Evolutionary conservation across 1,140 invertebrate genomes (phyloP), one percentile per base, ranked within the genome.

Genomic region (Drosophila kepulauana): DNA sequence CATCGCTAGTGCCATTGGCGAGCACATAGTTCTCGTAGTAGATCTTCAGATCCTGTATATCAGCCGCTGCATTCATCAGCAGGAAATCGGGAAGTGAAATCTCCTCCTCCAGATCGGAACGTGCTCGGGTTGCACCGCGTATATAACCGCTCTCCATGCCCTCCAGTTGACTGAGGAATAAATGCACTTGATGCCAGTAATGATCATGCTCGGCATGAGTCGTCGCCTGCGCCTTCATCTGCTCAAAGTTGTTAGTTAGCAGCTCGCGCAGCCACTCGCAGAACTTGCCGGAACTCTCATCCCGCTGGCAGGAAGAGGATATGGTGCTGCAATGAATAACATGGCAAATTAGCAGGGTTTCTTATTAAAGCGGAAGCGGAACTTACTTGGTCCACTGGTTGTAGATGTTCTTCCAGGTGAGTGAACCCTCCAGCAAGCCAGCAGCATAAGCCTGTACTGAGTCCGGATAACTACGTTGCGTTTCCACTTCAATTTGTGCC

Each of bases 381-480:
- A 10, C 91, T 76, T 79, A 92, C 91, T 93, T 95, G 71, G 95
- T 93, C 94, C 97, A 96, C 90, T 97, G 96, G 81, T 95, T 95
- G 87, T 96, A 95, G 59, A 98, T 98, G 28, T 97, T 93, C 75
- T 96, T 95, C 94, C 96, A 96, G 3, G 97, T 97, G 1, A 97
- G 90, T 30, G 95, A 95, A 0, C 97, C 97, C 93, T 98, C 98
- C 0, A 97, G 93, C n/a, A 97, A 94, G 6, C 98, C 98, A n/a
- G 97, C 97, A 1, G 96, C 96, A 91, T 96, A 98, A 0, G 97
- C 97, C 93, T 98, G 98, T 5, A 96, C 94, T 73, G 94, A 94
- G 91, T 97, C 96, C 3, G 95, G 94, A 92, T 95, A 96, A 1
- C 94, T 93, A 45, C 93, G 91, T 70, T 96, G 95, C 5, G 96